phyloP scores from a whole-genome alignment of 2,797 vertebrate genomes.

The Pterois miles region DNA sequence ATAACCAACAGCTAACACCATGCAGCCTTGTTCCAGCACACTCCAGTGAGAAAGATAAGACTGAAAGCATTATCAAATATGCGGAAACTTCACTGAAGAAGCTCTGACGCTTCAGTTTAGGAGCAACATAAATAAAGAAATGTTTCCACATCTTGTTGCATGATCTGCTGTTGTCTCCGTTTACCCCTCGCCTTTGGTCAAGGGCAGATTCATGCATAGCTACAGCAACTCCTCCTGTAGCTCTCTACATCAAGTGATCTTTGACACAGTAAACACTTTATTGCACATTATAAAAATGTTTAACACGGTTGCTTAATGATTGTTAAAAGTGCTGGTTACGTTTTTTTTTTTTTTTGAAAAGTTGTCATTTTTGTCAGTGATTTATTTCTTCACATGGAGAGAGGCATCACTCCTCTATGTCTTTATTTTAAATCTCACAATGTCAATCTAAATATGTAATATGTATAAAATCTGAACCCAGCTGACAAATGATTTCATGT shows the following conservation, averaged over 20 bases:
- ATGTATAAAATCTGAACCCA: too few species aligned
- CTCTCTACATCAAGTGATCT: background rate
- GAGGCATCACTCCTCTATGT: background rate
- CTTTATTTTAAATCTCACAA: background rate
- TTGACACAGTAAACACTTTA: slow-evolving; percentile 11
- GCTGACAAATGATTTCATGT: background rate
- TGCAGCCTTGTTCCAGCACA: background rate
- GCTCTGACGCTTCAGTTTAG: background rate
- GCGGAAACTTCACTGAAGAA: background rate
- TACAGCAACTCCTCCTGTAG: background rate
- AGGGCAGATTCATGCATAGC: background rate
- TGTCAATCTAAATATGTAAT: too few species aligned
- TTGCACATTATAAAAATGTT: slow-evolving; percentile 4
- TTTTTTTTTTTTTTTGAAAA: too few species aligned
- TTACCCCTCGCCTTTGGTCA: slow-evolving; percentile 20
- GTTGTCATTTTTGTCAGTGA: background rate
- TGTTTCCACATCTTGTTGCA: background rate
- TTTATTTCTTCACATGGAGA: background rate
- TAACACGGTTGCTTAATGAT: background rate
- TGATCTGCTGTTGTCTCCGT: background rate
- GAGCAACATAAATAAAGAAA: background rate
- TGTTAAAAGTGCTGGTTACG: background rate
- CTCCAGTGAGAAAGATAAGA: background rate
- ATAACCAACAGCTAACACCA: background rate
- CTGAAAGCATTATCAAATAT: background rate